Percentiles rank a stretch among this genome's conserved stretches.
phyloP scores from a whole-genome alignment of 2,888 invertebrate species.

The Acleris literana region DNA sequence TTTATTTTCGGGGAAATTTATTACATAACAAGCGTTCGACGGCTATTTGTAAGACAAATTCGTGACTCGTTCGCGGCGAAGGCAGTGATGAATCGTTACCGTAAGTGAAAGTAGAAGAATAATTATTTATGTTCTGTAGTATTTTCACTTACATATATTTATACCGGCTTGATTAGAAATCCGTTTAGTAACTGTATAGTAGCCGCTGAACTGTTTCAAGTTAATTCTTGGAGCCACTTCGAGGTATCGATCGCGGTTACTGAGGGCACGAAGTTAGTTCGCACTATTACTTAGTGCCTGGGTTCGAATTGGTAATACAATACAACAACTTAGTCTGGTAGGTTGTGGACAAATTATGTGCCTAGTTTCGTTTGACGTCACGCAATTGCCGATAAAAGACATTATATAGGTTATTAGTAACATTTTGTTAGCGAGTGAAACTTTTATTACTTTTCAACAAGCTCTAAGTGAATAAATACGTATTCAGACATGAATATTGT shows the following conservation, averaged over 20 bases:
- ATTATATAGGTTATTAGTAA: neutral
- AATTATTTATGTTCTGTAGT: conserved; percentile 19
- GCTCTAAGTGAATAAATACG: neutral
- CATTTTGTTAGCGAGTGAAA: neutral
- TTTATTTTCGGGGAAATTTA: conserved; percentile 67
- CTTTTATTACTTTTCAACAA: neutral
- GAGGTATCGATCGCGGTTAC: conserved; percentile 23
- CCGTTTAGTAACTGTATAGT: neutral
- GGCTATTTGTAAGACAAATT: conserved; percentile 56
- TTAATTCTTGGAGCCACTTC: conserved; percentile 16
- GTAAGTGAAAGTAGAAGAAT: conserved; percentile 29
- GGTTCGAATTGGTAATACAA: neutral
- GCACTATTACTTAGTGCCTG: conserved; percentile 18
- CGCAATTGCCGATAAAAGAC: neutral
- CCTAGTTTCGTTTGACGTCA: conserved; percentile 18
- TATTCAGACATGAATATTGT: conserved; percentile 1
- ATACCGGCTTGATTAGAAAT: conserved; percentile 2
- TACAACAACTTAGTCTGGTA: conserved; percentile 19
- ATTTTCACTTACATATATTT: neutral
- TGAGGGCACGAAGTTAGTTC: conserved; percentile 15
- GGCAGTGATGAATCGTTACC: conserved; percentile 34
- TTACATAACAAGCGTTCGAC: conserved; percentile 47
- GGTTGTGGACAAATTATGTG: conserved; percentile 23
- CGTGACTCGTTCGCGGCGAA: conserved; percentile 47
- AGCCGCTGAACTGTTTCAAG: conserved; percentile 2